Conservation (phyloP, 1,140 invertebrate genomes). For the Nephotettix cincticeps region DNA sequence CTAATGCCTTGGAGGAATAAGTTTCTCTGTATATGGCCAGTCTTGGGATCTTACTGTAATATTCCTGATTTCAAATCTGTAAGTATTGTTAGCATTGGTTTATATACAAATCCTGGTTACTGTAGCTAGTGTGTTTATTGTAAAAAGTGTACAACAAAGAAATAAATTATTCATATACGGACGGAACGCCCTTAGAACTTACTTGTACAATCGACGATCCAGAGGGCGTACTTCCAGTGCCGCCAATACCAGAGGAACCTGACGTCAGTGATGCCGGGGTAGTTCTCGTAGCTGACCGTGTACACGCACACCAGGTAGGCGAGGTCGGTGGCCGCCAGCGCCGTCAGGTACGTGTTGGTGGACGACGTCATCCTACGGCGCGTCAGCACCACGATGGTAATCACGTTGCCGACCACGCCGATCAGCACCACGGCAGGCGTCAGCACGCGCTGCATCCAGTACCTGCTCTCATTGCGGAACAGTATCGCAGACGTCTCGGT, state of each 20-base stretch:
- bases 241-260: slow-evolving; percentile 50
- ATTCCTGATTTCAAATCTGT: no score
- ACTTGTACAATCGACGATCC: slow-evolving; percentile 64
- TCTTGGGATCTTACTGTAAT: no score
- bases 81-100: no score
- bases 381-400: slow-evolving; percentile 73
- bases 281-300: slow-evolving; percentile 62
- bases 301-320: slow-evolving; percentile 67
- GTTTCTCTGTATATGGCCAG: no score
- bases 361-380: slow-evolving; percentile 71
- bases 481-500: background rate
- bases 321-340: slow-evolving; percentile 69
- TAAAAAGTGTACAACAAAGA: no score
- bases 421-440: slow-evolving; percentile 66
- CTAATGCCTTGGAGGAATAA: no score
- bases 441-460: slow-evolving; percentile 64
- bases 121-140: no score
- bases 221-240: slow-evolving; percentile 58
- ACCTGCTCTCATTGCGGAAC: slow-evolving; percentile 51
- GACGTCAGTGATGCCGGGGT: slow-evolving; percentile 52
- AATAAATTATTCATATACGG: no score
- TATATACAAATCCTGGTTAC: no score
- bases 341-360: slow-evolving; percentile 73
- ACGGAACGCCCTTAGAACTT: no score
- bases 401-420: slow-evolving; percentile 68